phyloP scores from a whole-genome alignment of 2,113 vertebrate genomes.

The Zosterops japonicus region DNA sequence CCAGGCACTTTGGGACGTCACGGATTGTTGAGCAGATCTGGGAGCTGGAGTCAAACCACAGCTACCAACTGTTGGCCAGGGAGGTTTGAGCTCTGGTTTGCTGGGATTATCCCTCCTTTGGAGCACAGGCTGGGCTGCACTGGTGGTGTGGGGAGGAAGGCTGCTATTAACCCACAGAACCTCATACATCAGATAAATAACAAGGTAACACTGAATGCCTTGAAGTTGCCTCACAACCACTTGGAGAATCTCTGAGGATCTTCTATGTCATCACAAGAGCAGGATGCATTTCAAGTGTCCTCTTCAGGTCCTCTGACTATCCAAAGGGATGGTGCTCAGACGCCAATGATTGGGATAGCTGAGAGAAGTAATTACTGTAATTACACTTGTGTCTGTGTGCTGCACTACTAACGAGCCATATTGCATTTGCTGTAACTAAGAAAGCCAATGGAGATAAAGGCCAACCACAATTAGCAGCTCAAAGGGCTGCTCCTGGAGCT shows the following conservation, averaged over 20 bases:
- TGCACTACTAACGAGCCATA: background rate
- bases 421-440: background rate
- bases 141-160: background rate
- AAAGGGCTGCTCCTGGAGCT: background rate
- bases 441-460: background rate
- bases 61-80: background rate
- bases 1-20: background rate
- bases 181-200: background rate
- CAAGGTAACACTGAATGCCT: background rate
- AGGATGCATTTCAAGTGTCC: background rate
- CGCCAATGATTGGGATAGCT: background rate
- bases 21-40: background rate
- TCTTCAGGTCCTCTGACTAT: background rate
- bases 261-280: background rate
- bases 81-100: background rate
- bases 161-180: background rate
- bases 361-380: background rate
- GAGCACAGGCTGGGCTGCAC: background rate
- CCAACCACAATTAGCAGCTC: background rate
- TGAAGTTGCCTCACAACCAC: background rate
- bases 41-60: background rate
- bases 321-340: background rate
- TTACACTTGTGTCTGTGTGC: background rate
- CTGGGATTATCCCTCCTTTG: background rate
- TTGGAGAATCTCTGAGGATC: background rate